A percentile compares a stretch with the other conserved stretches of the same genome.
phyloP scores from a whole-genome alignment of 2,113 vertebrate species.

The Xyliphius kryptos region DNA sequence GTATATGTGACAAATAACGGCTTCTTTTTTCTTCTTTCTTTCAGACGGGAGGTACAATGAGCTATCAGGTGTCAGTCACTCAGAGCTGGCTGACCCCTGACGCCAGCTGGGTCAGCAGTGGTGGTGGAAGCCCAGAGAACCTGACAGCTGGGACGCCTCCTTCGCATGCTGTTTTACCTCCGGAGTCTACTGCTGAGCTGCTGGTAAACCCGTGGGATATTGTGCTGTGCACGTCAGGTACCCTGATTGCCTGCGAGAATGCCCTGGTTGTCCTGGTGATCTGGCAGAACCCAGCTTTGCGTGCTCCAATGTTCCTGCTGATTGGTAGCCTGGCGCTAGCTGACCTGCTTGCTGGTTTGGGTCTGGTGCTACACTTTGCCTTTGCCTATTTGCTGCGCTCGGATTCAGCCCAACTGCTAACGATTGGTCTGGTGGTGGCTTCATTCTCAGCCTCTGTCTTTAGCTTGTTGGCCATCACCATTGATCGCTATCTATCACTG shows the following conservation, averaged over 20 bases:
- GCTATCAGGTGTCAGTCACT: constrained; percentile 81
- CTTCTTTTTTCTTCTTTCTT: constrained; percentile 17
- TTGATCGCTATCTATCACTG: constrained; percentile 96
- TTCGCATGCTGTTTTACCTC: constrained; percentile 61
- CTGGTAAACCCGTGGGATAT: constrained; percentile 97
- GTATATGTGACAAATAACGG: too few relatives aligned
- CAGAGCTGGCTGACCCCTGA: constrained; percentile 80
- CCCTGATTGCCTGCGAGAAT: constrained; percentile 95
- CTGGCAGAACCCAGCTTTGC: constrained; percentile 90
- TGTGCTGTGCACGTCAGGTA: constrained; percentile 91
- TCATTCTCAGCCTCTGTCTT: constrained; percentile 96
- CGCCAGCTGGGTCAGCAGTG: constrained; percentile 68
- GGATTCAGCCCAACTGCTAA: constrained; percentile 89
- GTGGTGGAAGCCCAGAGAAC: constrained; percentile 71
- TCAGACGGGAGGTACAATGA: constrained; percentile 84
- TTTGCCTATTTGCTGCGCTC: constrained; percentile 93
- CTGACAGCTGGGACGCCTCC: constrained; percentile 66
- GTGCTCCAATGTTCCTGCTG: constrained; percentile 95
- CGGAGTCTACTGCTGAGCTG: constrained; percentile 63
- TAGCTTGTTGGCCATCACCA: constrained; percentile 96
- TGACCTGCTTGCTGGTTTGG: constrained; percentile 91
- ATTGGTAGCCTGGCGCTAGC: constrained; percentile 95
- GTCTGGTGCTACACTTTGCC: constrained; percentile 88
- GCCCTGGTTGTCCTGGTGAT: constrained; percentile 95
- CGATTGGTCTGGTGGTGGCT: constrained; percentile 89